Percentiles rank a stretch among this genome's conserved stretches.
phyloP scores from a whole-genome alignment of 2,888 invertebrate genomes.

The Ferrisia virgata region DNA sequence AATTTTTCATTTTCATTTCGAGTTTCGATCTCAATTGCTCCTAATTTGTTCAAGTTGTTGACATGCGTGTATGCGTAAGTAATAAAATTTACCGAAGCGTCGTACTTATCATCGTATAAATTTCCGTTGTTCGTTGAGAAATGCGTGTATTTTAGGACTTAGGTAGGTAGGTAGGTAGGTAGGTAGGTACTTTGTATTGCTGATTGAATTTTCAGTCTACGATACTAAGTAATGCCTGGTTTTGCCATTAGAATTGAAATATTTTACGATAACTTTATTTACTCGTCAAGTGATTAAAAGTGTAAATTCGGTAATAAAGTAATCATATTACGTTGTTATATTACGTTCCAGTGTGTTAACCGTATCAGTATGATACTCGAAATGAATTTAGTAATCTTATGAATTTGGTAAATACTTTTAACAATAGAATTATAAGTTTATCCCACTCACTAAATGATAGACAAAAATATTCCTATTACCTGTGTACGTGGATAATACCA shows the following conservation, averaged over 20 bases:
- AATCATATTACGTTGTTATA: neutral
- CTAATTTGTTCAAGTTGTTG: neutral
- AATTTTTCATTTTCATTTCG: neutral
- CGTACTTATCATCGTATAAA: neutral
- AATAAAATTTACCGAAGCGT: neutral
- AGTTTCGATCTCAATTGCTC: neutral
- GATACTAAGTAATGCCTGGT: neutral
- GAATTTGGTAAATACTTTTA: neutral
- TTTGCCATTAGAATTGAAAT: neutral
- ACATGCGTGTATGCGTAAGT: neutral
- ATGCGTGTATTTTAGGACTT: too few relatives aligned
- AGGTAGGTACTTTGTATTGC: neutral
- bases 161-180: too few relatives aligned
- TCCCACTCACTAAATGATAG: too few relatives aligned
- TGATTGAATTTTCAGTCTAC: neutral
- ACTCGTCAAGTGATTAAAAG: neutral
- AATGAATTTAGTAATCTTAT: neutral
- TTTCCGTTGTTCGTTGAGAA: neutral
- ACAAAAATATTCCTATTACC: too few relatives aligned
- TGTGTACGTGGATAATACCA: too few relatives aligned
- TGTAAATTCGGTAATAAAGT: constrained; percentile 17
- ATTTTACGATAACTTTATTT: neutral
- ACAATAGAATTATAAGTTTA: neutral
- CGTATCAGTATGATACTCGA: neutral
- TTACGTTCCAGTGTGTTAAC: neutral